Percentiles rank a stretch among this genome's conserved stretches.
These are phyloP conservation scores for Phrynosoma platyrhinos DNA, from an alignment of 2,113 vertebrate genomes.

Conservation along the genomic window DNA sequence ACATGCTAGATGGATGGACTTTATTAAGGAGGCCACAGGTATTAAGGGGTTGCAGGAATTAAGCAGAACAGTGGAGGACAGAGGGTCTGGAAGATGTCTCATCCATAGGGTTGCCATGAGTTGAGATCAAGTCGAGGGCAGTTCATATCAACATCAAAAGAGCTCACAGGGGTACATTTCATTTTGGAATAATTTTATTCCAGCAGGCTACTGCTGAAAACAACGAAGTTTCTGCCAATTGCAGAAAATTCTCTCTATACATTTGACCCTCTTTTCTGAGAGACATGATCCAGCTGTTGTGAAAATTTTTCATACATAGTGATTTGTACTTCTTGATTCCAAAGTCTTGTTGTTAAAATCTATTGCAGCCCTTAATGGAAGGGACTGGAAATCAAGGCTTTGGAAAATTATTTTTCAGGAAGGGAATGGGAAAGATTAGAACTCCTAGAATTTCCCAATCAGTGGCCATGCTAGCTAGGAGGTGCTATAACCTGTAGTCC, in stretches of 20 bases:
- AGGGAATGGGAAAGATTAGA: too few relatives aligned
- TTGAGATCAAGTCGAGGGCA: too few relatives aligned
- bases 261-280: background rate
- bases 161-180: conserved; percentile 74
- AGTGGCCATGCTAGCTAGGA: too few relatives aligned
- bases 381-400: background rate
- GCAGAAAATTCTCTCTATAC: conserved; percentile 60
- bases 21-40: too few relatives aligned
- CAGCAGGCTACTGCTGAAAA: conserved; percentile 52
- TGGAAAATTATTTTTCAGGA: too few relatives aligned
- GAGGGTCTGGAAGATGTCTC: too few relatives aligned
- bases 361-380: background rate
- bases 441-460: too few relatives aligned
- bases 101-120: too few relatives aligned
- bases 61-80: too few relatives aligned
- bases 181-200: conserved; percentile 68
- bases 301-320: background rate
- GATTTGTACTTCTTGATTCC: background rate
- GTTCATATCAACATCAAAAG: background rate
- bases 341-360: background rate
- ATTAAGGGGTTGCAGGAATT: too few relatives aligned
- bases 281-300: background rate
- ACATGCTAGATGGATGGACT: too few relatives aligned
- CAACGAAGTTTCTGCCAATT: conserved; percentile 60
- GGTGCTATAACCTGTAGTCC: too few relatives aligned